Evolutionary conservation across 1,140 invertebrate species (phyloP), one percentile per base, ranked within the genome.

Genomic region (Thalassaphorura encarpata): DNA sequence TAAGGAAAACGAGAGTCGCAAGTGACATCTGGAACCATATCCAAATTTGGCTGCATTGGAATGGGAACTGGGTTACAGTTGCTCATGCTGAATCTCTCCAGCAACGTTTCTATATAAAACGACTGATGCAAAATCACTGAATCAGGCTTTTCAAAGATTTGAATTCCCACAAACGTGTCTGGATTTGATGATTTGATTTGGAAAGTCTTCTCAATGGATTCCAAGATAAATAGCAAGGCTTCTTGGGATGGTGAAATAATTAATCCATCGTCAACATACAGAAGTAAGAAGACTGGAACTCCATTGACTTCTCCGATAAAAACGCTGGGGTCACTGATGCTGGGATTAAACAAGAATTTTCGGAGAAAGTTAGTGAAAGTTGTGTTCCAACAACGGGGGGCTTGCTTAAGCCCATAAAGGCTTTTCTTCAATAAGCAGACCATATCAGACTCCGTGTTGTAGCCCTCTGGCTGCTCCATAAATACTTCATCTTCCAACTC

Each of bases 181-280:
- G 39, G 31, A 26, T 26, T 26, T 2, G 51, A 13, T 5, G 4
- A 24, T 18, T 33, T 64, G 6, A 70, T 62, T 55, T 67, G 46
- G 41, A 69, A 68, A 41, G 61, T 18, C 18, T 53, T 31, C 40
- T 43, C 28, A 11, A 73, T 62, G 0, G 24, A 18, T n/a, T 4
- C 3, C 18, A 64, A 49, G 16, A 62, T 46, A n/a, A 55, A 6
- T 16, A 60, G 46, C 39, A 70, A 57, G 36, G 56, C 60, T n/a
- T 50, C 47, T 27, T 28, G 27, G 27, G 54, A 39, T 21, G 40
- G 59, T 1, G 60, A 63, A 0, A 58, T 51, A 26, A 71, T 40
- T 28, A 72, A 29, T n/a, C 70, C 71, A 67, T 76, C 74, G 66
- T 77, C 74, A 13, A 76, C 73, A 69, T 75, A 75, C 3, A 75